A percentile compares a stretch with the other conserved stretches of the same genome.
Evolutionary conservation across 2,113 vertebrate species (phyloP).

Genomic region (Ibidorhyncha struthersii): DNA sequence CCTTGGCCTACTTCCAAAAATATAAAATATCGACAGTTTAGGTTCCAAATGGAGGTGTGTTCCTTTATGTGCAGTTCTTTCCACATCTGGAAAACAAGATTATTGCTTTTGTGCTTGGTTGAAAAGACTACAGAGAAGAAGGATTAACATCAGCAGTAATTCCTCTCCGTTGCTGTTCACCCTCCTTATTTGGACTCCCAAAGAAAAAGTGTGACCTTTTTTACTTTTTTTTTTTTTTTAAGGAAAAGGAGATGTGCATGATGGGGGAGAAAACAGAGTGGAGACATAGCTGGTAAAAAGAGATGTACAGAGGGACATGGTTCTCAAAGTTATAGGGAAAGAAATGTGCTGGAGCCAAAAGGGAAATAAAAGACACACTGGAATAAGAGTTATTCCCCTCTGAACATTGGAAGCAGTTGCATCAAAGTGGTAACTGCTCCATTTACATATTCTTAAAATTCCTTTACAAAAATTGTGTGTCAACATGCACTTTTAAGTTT

Average conservation of each 20-base stretch:
- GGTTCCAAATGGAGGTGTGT: neutral
- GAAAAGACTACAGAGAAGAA: neutral
- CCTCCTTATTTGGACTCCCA: accelerated
- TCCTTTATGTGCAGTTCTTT: neutral
- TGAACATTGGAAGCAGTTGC: neutral
- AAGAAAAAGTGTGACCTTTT: neutral
- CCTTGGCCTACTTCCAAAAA: neutral
- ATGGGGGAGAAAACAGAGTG: neutral
- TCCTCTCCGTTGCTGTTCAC: neutral
- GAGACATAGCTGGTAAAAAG: neutral
- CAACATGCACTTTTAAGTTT: neutral
- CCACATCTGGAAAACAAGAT: neutral
- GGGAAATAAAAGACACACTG: neutral
- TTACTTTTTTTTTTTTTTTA: neutral
- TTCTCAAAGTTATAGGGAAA: neutral
- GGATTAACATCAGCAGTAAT: neutral
- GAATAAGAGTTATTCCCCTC: neutral
- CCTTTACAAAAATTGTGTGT: neutral
- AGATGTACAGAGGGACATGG: neutral
- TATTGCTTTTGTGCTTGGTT: neutral
- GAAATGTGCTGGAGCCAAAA: neutral
- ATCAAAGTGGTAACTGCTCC: neutral
- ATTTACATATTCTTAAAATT: neutral
- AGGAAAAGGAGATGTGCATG: accelerated
- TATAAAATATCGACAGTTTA: neutral